Base-by-base conservation (phyloP, 23 tunicate species). In the Aplidium turbinatum region DNA sequence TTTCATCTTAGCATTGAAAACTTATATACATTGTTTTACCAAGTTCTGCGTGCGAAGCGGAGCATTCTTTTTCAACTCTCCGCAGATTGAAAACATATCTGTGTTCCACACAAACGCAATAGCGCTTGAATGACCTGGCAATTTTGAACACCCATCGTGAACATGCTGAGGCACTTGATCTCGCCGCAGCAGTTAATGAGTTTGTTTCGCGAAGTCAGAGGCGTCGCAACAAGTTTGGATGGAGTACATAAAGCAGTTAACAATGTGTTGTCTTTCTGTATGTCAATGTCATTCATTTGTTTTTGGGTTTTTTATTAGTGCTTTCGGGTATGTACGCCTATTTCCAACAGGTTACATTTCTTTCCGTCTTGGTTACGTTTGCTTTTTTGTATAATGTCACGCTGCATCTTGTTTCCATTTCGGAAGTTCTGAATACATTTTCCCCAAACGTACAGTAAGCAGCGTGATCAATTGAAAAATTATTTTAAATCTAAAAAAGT, bases 71-170 rank as follows among this genome's bases (percentile, higher is more conserved):
- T 42, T 42, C 50, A 9, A 42, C 50, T 9, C 72, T 65, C 20
- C 47, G 72, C 21, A 31, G 72, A 2, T 33, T 65, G 54, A 65
- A 65, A 34, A 65, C 72, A 2, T 65, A 65, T 65, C 48, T 65
- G 40, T 47, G 72, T 20, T 65, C 72, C 1, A 65, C 72, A 33
- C 72, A 65, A 65, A 65, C 72, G 3, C 72, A 65, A 7, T 20
- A 65, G 35, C 72, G 72, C 2, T 33, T 65, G 26, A 56, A 56
- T 22, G n/a, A 22, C n/a, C n/a, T 56, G 26, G 63, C 63, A 16
- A 56, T 56, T 56, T 7, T 56, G 7, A 22, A 20, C 26, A 22
- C 63, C 7, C 63, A 56, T 20, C 63, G 26, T 9, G 26, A 22
- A 7, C 35, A 21, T 25, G 40, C 72, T 3, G 54, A 31, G 6